Conservation (phyloP, 2,113 vertebrate species). For the Gambusia affinis region DNA sequence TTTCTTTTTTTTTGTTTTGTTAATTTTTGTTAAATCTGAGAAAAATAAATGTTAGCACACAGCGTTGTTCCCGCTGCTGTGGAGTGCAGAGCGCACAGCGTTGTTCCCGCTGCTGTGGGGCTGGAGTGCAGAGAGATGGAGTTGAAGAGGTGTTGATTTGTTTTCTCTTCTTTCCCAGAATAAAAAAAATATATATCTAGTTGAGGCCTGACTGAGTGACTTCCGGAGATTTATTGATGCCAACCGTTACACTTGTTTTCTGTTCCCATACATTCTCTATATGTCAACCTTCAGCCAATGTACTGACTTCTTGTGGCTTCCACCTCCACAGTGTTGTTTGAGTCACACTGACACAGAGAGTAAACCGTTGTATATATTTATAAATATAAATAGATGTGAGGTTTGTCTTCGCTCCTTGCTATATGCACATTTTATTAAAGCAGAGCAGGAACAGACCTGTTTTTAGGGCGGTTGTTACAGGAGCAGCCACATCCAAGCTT, state of each 20-base stretch:
- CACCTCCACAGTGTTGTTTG: not conserved
- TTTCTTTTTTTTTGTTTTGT: too few species aligned
- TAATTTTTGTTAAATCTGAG: too few species aligned
- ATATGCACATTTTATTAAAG: constrained; percentile 11
- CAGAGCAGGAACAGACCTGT: constrained; percentile 5
- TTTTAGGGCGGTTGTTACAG: not conserved
- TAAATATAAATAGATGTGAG: not conserved
- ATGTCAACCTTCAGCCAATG: not conserved
- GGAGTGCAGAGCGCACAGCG: too few species aligned
- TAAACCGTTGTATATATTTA: not conserved
- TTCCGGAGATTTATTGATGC: too few species aligned
- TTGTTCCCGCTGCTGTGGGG: too few species aligned
- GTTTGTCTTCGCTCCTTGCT: not conserved
- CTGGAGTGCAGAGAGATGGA: too few species aligned
- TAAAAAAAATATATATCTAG: too few species aligned
- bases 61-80: too few species aligned
- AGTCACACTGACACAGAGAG: not conserved
- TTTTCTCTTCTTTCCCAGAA: too few species aligned
- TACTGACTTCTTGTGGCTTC: not conserved
- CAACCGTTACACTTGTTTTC: not conserved
- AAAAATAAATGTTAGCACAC: too few species aligned
- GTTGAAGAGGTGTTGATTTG: too few species aligned
- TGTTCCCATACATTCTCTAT: constrained; percentile 15
- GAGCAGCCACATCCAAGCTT: constrained; percentile 30
- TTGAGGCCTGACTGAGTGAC: too few species aligned